Conservation (phyloP, 2,888 invertebrate genomes). For the Scrobipalpa atriplicella region DNA sequence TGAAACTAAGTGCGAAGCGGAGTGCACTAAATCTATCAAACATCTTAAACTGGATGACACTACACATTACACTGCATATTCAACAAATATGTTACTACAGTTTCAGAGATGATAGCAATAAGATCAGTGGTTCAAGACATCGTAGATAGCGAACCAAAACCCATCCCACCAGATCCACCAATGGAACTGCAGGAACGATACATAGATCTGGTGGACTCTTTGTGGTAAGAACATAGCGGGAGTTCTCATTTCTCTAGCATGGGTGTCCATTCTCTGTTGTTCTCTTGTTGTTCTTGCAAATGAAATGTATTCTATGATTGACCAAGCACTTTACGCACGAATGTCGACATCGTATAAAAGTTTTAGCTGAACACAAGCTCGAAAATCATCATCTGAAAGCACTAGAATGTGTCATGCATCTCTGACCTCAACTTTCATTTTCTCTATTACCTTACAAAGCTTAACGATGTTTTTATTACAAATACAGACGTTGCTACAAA, state of each 20-base stretch:
- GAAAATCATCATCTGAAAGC: no score
- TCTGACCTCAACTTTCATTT: not conserved
- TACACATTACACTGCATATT: not conserved
- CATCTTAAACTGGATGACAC: no score
- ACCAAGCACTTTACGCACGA: no score
- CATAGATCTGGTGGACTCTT: conserved; percentile 65
- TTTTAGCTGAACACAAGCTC: no score
- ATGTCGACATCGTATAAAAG: no score
- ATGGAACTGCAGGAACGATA: conserved; percentile 62
- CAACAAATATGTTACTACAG: conserved; percentile 35
- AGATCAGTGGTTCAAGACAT: conserved; percentile 63
- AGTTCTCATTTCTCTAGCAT: conserved; percentile 12
- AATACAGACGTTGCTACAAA: no score
- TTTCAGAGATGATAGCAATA: conserved; percentile 73
- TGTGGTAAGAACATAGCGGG: conserved; percentile 61
- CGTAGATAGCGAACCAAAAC: conserved; percentile 47
- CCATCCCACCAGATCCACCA: conserved; percentile 61
- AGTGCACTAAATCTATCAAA: no score
- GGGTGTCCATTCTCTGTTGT: conserved; percentile 3
- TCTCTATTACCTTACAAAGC: not conserved
- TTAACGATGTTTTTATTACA: no score
- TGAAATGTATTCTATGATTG: not conserved
- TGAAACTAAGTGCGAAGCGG: no score
- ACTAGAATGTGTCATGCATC: no score
- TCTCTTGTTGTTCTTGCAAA: not conserved